A percentile compares a stretch with the other conserved stretches of the same genome.
Conservation (phyloP, 2,888 invertebrate genomes). For the Papilio gigon region DNA sequence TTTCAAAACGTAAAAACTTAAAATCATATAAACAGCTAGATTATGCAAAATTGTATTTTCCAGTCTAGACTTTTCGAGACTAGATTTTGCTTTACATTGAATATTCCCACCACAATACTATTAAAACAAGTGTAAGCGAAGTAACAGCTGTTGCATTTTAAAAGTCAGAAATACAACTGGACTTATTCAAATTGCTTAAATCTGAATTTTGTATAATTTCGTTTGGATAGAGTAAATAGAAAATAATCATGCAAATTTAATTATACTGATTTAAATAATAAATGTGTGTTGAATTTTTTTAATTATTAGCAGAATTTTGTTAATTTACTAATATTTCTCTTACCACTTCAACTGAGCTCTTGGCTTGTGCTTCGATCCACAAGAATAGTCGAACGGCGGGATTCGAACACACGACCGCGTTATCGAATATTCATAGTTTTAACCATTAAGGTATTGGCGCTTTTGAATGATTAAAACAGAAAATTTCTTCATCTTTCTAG, state of each 20-base stretch:
- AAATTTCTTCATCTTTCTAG: no score
- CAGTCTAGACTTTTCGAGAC: conserved; percentile 11
- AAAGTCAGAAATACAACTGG: conserved; percentile 15
- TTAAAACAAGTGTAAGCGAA: conserved; percentile 20
- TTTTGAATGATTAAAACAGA: no score
- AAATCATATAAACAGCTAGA: conserved; percentile 19
- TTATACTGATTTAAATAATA: no score
- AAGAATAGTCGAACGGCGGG: no score
- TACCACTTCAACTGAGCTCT: no score
- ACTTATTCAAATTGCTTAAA: conserved; percentile 25
- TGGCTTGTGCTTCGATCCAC: no score
- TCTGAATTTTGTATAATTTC: conserved; percentile 8
- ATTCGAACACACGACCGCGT: no score
- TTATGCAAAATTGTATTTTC: conserved; percentile 23
- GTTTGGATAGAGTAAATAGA: conserved; percentile 9
- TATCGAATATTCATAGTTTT: no score
- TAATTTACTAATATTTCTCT: no score
- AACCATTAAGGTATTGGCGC: no score
- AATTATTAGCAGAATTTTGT: no score
- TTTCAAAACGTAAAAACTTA: conserved; percentile 36
- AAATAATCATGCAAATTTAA: conserved; percentile 9
- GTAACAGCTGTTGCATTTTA: conserved; percentile 30
- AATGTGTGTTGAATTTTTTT: no score
- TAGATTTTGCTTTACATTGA: conserved; percentile 15
- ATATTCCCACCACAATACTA: conserved; percentile 26